Conservation (phyloP, 2,888 invertebrate genomes). For the Agrotis puta region DNA sequence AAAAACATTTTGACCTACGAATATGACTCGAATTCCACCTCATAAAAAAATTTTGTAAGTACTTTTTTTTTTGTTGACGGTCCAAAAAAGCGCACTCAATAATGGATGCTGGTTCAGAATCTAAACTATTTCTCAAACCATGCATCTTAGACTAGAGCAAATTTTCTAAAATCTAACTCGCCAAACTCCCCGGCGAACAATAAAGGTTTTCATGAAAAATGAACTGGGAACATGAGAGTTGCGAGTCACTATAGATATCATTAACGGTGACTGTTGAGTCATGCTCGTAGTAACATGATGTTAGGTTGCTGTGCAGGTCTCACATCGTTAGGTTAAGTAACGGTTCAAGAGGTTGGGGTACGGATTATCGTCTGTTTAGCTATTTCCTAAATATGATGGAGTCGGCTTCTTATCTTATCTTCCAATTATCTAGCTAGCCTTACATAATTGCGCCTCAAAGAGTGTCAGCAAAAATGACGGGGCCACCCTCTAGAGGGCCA, state of each 20-base stretch:
- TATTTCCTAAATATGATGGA: neutral
- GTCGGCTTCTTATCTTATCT: too few relatives aligned
- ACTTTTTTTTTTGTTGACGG: too few relatives aligned
- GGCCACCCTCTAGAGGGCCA: too few relatives aligned
- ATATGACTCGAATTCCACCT: too few relatives aligned
- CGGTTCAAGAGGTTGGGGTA: constrained; percentile 1
- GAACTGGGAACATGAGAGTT: constrained; percentile 41
- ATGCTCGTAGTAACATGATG: constrained; percentile 38
- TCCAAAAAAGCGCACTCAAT: neutral
- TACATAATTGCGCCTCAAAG: too few relatives aligned
- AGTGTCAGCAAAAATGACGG: too few relatives aligned
- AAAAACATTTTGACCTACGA: too few relatives aligned
- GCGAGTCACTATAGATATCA: constrained; percentile 52
- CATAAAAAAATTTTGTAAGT: too few relatives aligned
- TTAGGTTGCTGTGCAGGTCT: constrained; percentile 38
- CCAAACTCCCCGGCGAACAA: constrained; percentile 26
- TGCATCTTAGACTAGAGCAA: constrained; percentile 25
- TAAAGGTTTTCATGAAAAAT: constrained; percentile 60
- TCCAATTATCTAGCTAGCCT: too few relatives aligned
- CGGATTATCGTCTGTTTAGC: neutral
- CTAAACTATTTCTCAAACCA: constrained; percentile 13
- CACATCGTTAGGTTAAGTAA: constrained; percentile 45
- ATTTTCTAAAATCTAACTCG: constrained; percentile 37
- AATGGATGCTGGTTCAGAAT: neutral
- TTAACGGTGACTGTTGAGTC: constrained; percentile 53